Evolutionary conservation across 2,113 vertebrate genomes (phyloP).

Genomic region (Ctenodactylus gundi): DNA sequence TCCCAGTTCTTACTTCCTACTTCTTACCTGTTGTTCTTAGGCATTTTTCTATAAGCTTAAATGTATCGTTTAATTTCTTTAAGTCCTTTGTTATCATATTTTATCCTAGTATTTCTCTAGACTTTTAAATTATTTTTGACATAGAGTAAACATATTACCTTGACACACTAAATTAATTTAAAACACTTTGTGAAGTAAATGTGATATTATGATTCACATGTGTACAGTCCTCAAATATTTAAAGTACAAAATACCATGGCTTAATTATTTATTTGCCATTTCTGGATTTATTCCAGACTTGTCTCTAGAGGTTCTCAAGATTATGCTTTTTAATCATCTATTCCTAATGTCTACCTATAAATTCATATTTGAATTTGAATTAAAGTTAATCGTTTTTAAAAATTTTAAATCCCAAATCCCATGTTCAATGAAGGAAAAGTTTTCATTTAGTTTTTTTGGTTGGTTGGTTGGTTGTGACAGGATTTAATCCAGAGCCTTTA

Average conservation of each 20-base stretch:
- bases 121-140: not conserved
- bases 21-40: not conserved
- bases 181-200: not conserved
- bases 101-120: not conserved
- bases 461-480: no score
- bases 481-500: no score
- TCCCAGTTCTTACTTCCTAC: not conserved
- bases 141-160: not conserved
- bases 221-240: not conserved
- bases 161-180: not conserved
- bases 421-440: slow-evolving; percentile 6
- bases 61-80: not conserved
- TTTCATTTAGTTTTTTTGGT: slow-evolving; percentile 19
- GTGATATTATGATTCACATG: not conserved
- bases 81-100: not conserved
- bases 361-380: not conserved
- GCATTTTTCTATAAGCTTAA: not conserved
- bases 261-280: slow-evolving; percentile 12
- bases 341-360: slow-evolving; percentile 5
- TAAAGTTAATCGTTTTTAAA: slow-evolving; percentile 11
- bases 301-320: not conserved
- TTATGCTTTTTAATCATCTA: slow-evolving; percentile 39
- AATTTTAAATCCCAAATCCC: not conserved
- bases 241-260: not conserved
- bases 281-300: not conserved